Conservation (phyloP, 2,888 invertebrate species). For the Spicauda simplicius region DNA sequence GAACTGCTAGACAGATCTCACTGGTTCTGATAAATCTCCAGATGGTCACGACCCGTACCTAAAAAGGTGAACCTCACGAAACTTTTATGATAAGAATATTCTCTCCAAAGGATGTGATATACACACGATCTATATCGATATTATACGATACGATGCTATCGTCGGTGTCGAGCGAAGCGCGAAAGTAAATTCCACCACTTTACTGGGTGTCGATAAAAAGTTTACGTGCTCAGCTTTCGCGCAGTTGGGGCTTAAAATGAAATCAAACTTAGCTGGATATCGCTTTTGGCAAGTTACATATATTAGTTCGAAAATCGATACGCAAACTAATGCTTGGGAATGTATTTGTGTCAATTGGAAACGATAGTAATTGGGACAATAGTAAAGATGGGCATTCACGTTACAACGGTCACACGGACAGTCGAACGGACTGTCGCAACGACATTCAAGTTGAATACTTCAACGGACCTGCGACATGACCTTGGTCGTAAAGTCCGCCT, state of each 20-base stretch:
- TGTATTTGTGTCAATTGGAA: not conserved
- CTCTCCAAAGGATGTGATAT: not conserved
- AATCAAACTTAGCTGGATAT: slow-evolving; percentile 15
- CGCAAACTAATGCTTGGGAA: not conserved
- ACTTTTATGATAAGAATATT: not conserved
- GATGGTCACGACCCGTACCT: too few species aligned
- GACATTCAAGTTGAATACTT: too few species aligned
- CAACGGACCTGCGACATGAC: too few species aligned
- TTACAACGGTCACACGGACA: too few species aligned
- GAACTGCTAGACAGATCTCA: too few species aligned
- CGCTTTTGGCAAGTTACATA: not conserved
- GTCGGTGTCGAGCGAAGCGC: slow-evolving; percentile 10
- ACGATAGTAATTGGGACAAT: too few species aligned
- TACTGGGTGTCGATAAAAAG: slow-evolving; percentile 15
- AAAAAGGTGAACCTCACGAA: not conserved
- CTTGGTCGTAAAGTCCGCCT: too few species aligned
- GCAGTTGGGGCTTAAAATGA: slow-evolving; percentile 12
- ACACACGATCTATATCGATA: slow-evolving; percentile 3
- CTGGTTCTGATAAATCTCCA: too few species aligned
- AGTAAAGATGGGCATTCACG: too few species aligned
- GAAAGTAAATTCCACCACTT: slow-evolving; percentile 19
- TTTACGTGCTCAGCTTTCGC: slow-evolving; percentile 24
- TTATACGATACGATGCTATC: too few species aligned
- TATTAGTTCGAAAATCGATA: not conserved
- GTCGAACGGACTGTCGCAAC: too few species aligned